A percentile compares a stretch with the other conserved stretches of the same genome.
phyloP scores from a whole-genome alignment of 2,888 invertebrate species.

The Dascillus cervinus region DNA sequence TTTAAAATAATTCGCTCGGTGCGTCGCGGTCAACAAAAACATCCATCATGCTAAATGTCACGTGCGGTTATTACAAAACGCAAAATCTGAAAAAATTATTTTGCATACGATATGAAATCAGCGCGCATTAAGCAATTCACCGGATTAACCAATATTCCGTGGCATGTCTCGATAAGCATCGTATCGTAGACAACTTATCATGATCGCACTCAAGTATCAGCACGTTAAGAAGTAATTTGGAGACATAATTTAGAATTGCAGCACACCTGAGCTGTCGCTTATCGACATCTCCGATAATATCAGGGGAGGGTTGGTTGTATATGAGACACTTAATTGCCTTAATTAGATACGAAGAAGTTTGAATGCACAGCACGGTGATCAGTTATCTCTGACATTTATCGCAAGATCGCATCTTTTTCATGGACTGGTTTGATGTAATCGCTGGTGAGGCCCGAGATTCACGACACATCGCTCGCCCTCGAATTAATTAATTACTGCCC shows the following conservation, averaged over 20 bases:
- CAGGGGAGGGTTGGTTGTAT: constrained; percentile 38
- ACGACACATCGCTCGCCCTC: constrained; percentile 28
- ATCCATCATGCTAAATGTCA: too few relatives aligned
- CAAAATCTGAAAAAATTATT: too few relatives aligned
- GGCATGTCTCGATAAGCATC: too few relatives aligned
- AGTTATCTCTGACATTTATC: constrained; percentile 37
- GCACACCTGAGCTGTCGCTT: constrained; percentile 30
- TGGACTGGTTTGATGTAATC: constrained; percentile 35
- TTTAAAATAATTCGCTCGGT: too few relatives aligned
- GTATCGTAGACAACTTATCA: too few relatives aligned
- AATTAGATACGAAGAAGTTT: constrained; percentile 42
- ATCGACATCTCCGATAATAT: constrained; percentile 36
- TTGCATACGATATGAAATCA: too few relatives aligned
- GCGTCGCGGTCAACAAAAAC: too few relatives aligned
- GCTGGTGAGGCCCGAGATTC: constrained; percentile 27
- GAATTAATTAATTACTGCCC: constrained; percentile 36
- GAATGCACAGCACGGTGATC: constrained; percentile 37
- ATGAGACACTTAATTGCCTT: constrained; percentile 42
- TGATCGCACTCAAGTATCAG: too few relatives aligned
- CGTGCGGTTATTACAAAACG: too few relatives aligned
- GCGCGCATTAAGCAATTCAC: too few relatives aligned
- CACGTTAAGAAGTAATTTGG: too few relatives aligned
- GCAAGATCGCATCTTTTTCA: constrained; percentile 32
- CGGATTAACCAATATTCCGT: too few relatives aligned
- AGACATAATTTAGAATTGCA: constrained; percentile 32